Conservation (phyloP, 2,113 vertebrate species). For the Delphinapterus leucas region DNA sequence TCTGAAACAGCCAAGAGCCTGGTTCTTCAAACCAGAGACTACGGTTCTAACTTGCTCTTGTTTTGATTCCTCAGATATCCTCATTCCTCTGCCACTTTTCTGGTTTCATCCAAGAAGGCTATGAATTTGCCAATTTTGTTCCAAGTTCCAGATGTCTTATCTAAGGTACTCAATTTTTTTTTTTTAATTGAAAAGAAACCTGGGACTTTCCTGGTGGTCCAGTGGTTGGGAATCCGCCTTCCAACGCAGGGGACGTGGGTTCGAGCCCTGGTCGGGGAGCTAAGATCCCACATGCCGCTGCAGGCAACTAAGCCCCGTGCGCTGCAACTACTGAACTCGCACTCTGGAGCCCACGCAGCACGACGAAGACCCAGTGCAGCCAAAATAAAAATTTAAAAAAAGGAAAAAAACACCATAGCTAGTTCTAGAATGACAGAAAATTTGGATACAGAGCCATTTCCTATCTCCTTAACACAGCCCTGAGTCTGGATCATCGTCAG, state of each 20-base stretch:
- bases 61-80: slow-evolving; percentile 34
- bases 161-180: slow-evolving; percentile 48
- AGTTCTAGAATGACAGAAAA: background rate
- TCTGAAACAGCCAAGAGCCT: background rate
- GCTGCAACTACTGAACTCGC: too few relatives aligned
- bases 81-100: background rate
- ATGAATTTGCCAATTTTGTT: background rate
- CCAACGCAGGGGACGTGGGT: too few relatives aligned
- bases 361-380: too few relatives aligned
- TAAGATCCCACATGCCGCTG: too few relatives aligned
- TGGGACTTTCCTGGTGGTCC: too few relatives aligned
- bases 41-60: background rate
- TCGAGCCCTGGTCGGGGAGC: too few relatives aligned
- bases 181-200: background rate
- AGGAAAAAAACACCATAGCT: background rate
- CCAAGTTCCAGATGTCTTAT: slow-evolving; percentile 28
- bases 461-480: background rate
- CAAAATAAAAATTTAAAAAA: too few relatives aligned
- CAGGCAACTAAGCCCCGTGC: too few relatives aligned
- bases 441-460: background rate
- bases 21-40: accelerated
- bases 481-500: background rate
- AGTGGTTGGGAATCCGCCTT: too few relatives aligned
- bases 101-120: slow-evolving; percentile 28
- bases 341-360: too few relatives aligned